Conservation (phyloP, 1,140 invertebrate species). For the Capitella teleta region DNA sequence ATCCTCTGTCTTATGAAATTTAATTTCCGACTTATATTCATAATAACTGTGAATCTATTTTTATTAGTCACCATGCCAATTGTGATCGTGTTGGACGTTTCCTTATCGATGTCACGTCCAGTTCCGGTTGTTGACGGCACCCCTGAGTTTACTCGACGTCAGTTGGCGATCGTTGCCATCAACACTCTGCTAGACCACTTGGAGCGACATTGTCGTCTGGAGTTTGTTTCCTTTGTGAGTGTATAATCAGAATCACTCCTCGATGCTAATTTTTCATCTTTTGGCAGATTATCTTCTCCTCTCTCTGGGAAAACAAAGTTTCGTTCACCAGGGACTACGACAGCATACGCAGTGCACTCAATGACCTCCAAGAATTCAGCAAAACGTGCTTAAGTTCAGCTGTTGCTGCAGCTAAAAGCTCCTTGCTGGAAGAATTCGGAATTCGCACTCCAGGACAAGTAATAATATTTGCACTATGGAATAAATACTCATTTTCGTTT, state of each 20-base stretch:
- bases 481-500: background rate
- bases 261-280: background rate
- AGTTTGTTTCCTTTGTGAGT: constrained; percentile 77
- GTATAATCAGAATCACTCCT: background rate
- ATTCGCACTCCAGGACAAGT: constrained; percentile 54
- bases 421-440: constrained; percentile 72
- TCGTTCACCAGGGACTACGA: constrained; percentile 78
- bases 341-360: constrained; percentile 57
- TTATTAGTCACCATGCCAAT: constrained; percentile 56
- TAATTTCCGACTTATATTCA: too few species aligned
- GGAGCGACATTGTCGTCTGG: constrained; percentile 66
- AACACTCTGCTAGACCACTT: constrained; percentile 75
- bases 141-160: constrained; percentile 53
- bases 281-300: constrained; percentile 62
- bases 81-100: constrained; percentile 64
- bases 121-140: constrained; percentile 43
- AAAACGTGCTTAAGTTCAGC: constrained; percentile 72
- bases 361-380: constrained; percentile 65
- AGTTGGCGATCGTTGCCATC: constrained; percentile 71
- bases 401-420: constrained; percentile 61
- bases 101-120: constrained; percentile 62
- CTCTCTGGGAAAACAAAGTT: constrained; percentile 62
- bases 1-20: too few species aligned
- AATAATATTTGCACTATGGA: background rate
- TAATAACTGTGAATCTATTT: background rate